Evolutionary conservation across 2,797 vertebrate species (phyloP), one percentile per base, ranked within the genome.

Genomic region (Odontamblyopus lacepedii): DNA sequence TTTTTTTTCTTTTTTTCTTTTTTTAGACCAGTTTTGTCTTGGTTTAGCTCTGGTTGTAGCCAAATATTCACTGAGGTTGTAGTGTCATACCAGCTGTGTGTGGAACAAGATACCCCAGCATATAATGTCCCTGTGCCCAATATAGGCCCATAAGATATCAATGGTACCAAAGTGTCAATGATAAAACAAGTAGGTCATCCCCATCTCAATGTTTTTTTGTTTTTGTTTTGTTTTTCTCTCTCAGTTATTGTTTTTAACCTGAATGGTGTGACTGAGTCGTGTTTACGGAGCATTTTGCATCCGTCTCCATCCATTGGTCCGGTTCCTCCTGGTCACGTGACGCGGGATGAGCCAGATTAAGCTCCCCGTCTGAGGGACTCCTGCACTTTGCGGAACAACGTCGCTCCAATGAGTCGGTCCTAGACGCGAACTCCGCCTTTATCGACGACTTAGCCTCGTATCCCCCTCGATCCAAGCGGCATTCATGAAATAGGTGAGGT

Each of bases 291-390:
- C 59, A 1, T 70, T 77, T 38, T 27, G 32, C 62, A 50, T 75
- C 67, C 67, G 73, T 64, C 69, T 13, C 62, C 70, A 18, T 69
- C 66, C 68, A 69, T 35, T 5, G 73, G 76, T 64, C 56, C 66
- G 72, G 85, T 81, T 60, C 77, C 71, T 68, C 9, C 23, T 3
- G 87, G 87, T 94, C 94, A 94, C 90, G 87, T 95, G 94, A 87
- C 83, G 61, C n/a, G 64, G 83, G 90, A 86, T 83, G 91, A 90
- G 81, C 81, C 78, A 80, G 85, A 91, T 91, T 91, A 91, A 76
- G 74, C 71, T 71, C 65, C 57, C 61, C 11, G 72, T 59, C 65
- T 4, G 61, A 18, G 57, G 64, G 64, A 75, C 32, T 72, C 71
- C 74, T 59, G 69, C 50, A 53, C 65, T 67, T 75, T 13, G 59